Conservation (phyloP, 2,113 vertebrate genomes). For the Thunnus thynnus region DNA sequence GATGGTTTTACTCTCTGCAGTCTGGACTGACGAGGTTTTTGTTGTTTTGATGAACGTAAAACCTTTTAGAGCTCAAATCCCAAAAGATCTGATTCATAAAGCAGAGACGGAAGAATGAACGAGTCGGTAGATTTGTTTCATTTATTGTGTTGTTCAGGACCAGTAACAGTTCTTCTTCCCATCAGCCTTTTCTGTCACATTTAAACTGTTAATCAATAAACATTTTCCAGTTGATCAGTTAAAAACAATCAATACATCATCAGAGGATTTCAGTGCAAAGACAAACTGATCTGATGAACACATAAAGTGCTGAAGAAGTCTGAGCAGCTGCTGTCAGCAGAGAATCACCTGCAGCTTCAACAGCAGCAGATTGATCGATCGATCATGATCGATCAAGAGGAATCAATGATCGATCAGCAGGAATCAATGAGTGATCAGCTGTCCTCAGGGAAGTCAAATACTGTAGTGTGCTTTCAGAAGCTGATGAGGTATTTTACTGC, state of each 20-base stretch:
- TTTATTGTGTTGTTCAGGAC: slow-evolving; percentile 76
- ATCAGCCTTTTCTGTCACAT: slow-evolving; percentile 66
- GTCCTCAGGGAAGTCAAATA: slow-evolving; percentile 16
- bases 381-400: too few species aligned
- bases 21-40: too few species aligned
- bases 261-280: slow-evolving; percentile 89
- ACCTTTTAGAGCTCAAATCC: too few species aligned
- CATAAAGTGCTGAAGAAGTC: slow-evolving; percentile 89
- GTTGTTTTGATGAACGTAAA: too few species aligned
- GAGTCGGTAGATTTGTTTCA: slow-evolving; percentile 44
- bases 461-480: slow-evolving; percentile 54
- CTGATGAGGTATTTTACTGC: slow-evolving; percentile 77
- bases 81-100: too few species aligned
- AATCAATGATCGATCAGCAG: too few species aligned
- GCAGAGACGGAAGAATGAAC: too few species aligned
- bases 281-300: slow-evolving; percentile 88
- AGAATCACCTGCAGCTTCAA: not conserved
- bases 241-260: not conserved
- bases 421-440: slow-evolving; percentile 10
- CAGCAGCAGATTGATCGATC: not conserved
- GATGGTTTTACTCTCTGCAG: too few species aligned
- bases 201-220: slow-evolving; percentile 1
- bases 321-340: not conserved
- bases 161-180: slow-evolving; percentile 78
- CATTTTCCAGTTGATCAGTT: not conserved